Base-by-base conservation (phyloP, 2,113 vertebrate genomes). In the Anas platyrhynchos region DNA sequence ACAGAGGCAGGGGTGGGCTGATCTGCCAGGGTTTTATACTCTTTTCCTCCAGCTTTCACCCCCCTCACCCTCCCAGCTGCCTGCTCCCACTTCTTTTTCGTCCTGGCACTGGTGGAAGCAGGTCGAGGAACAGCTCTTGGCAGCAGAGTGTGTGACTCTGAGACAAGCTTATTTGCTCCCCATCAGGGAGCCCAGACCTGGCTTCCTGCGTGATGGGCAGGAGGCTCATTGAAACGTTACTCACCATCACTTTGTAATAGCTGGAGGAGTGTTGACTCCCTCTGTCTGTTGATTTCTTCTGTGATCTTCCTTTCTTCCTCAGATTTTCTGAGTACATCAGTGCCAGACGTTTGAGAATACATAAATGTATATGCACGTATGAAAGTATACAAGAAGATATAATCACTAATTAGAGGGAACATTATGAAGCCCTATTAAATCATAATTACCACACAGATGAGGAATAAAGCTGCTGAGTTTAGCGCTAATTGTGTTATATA, bases 401-500 rank as follows among this genome's bases (percentile, higher is more conserved):
- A 61, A 82, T 76, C 69, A 62, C 54, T 88, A 76, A 85, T 94
- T 84, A 84, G 65, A 18, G 43, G 74, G 68, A 77, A 92, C 58
- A 43, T 93, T 91, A 72, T 74, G 44, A 86, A 92, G n/a, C 44
- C 32, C 66, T 93, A 16, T 75, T 92, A 61, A 75, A 69, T 75
- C 65, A 7, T 95, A 93, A 91, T 84, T 92, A 44, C 90, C 9
- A 9, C 55, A 55, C 41, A 29, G 25, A 55, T 62, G 73, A 90
- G 69, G 78, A 95, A 66, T 75, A 62, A 91, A 90, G 80, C 79
- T 94, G 72, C 89, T 88, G 83, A 84, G 76, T 91, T 88, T 50
- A 81, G 59, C 5, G 3, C 83, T 88, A 86, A 38, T 72, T 81
- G 66, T 91, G 76, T 86, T 88, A 32, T 41, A 22, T 71, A 50